Percentiles rank a stretch among this genome's conserved stretches.
Evolutionary conservation across 53 echinoderm and acorn worm species (phyloP).

Genomic region (Arbacia lixula): DNA sequence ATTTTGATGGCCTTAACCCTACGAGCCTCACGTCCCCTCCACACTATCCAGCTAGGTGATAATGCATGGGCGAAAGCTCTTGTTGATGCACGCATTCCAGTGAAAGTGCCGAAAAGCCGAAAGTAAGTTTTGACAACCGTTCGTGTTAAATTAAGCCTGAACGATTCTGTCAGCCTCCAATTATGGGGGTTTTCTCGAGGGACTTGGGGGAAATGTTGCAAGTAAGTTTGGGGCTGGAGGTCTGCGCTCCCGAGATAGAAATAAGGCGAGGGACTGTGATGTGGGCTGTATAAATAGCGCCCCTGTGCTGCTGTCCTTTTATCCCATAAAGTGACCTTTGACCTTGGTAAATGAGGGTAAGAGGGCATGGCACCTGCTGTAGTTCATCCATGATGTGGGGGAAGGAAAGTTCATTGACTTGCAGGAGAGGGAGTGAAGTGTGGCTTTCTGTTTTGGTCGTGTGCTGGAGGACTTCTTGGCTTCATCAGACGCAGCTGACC

Average conservation of each 20-base stretch:
- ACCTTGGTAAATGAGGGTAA: conserved; percentile 45
- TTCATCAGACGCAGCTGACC: too few species aligned
- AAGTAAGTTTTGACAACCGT: conserved; percentile 30
- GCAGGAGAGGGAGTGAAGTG: not conserved
- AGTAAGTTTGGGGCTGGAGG: conserved; percentile 20
- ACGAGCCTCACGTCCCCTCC: too few species aligned
- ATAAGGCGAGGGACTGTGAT: not conserved
- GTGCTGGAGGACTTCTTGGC: too few species aligned
- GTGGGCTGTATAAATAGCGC: conserved; percentile 52
- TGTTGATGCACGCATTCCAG: conserved; percentile 39
- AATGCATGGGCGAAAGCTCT: conserved; percentile 14
- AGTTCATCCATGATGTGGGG: conserved; percentile 5
- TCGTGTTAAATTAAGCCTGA: conserved; percentile 39
- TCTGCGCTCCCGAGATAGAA: conserved; percentile 11
- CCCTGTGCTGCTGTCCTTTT: conserved; percentile 34
- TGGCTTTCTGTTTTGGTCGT: not conserved
- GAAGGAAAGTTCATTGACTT: conserved; percentile 44
- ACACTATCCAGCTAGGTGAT: conserved; percentile 13
- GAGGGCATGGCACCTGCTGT: conserved; percentile 44
- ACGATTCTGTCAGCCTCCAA: conserved; percentile 45
- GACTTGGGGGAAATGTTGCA: conserved; percentile 40
- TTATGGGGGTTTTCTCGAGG: conserved; percentile 30
- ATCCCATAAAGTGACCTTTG: conserved; percentile 43
- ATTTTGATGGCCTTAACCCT: too few species aligned
- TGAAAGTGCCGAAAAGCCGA: conserved; percentile 33